phyloP scores from a whole-genome alignment of 2,888 invertebrate species.

The Polymixis flavicincta region DNA sequence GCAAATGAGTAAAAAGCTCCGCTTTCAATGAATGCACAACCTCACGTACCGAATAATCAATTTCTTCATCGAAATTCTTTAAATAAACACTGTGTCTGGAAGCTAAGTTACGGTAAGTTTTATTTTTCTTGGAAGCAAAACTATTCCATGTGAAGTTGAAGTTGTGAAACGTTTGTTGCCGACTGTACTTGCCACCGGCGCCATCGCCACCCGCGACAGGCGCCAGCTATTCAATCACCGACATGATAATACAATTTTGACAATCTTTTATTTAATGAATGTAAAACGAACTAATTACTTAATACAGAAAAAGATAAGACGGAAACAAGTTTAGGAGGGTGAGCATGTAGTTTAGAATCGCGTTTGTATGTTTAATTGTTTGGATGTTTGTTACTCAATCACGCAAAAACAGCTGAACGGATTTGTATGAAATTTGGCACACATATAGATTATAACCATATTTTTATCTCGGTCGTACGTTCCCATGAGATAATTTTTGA shows the following conservation, averaged over 20 bases:
- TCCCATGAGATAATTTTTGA: too few species aligned
- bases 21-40: conserved; percentile 4
- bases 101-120: not conserved
- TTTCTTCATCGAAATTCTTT: conserved; percentile 6
- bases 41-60: conserved; percentile 15
- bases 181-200: conserved; percentile 48
- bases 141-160: not conserved
- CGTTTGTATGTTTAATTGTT: too few species aligned
- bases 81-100: not conserved
- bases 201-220: conserved; percentile 40
- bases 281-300: not conserved
- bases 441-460: too few species aligned
- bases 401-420: too few species aligned
- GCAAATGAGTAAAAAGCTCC: conserved; percentile 1
- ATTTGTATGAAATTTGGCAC: too few species aligned
- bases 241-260: conserved; percentile 40
- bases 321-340: too few species aligned
- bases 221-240: conserved; percentile 46
- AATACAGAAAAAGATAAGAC: too few species aligned
- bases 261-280: conserved; percentile 16
- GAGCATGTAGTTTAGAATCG: too few species aligned
- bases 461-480: too few species aligned
- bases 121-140: not conserved
- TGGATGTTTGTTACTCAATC: too few species aligned
- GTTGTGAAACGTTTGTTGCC: conserved; percentile 21